These are phyloP conservation scores for Hypolimnas misippus DNA, from an alignment of 2,888 invertebrate species.

Conservation along the genomic window DNA sequence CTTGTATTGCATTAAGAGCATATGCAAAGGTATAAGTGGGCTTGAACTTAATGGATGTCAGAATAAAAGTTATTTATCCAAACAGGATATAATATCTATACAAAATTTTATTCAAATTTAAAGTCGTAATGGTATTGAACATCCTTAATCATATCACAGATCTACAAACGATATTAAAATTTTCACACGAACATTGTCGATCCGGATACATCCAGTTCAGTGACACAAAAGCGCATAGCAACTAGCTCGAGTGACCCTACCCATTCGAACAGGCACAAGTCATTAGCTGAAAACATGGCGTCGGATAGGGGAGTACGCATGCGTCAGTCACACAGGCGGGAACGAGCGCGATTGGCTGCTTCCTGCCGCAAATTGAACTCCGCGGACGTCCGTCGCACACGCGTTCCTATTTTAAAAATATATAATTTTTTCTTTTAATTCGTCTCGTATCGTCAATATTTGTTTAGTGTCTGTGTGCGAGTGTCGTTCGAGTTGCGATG, in stretches of 20 bases:
- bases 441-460: background rate
- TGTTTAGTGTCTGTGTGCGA: background rate
- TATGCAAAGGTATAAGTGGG: no score
- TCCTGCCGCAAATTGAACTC: slow-evolving; percentile 72
- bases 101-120: background rate
- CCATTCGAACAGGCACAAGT: slow-evolving; percentile 26
- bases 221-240: no score
- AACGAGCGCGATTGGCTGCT: slow-evolving; percentile 68
- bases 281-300: slow-evolving; percentile 41
- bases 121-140: background rate
- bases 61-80: background rate
- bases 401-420: slow-evolving; percentile 46
- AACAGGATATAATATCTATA: background rate
- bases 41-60: no score
- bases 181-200: slow-evolving; percentile 8
- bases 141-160: background rate
- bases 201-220: slow-evolving; percentile 10
- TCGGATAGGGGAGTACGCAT: slow-evolving; percentile 40
- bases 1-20: no score
- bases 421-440: background rate
- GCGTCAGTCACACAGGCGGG: slow-evolving; percentile 57
- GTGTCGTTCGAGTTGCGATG: slow-evolving; percentile 1
- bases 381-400: slow-evolving; percentile 68
- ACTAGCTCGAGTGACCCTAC: slow-evolving; percentile 32
- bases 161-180: background rate